Conservation (phyloP, 2,888 invertebrate genomes). For the Amphipyra tragopoginis region DNA sequence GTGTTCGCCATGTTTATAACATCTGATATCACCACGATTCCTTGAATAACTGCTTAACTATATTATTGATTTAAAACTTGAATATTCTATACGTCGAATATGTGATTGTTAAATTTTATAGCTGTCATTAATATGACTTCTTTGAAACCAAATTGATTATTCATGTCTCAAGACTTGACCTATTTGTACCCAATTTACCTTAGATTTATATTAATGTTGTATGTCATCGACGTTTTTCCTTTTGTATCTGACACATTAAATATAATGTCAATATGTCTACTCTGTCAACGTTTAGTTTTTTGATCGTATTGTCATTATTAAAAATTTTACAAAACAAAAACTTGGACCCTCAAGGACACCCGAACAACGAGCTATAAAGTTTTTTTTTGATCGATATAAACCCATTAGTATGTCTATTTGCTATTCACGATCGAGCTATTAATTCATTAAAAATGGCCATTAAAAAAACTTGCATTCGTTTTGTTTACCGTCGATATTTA, state of each 20-base stretch:
- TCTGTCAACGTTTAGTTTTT: constrained; percentile 34
- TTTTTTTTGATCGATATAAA: constrained; percentile 50
- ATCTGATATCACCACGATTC: constrained; percentile 55
- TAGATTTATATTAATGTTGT: constrained; percentile 44
- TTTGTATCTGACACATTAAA: constrained; percentile 35
- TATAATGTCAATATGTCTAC: constrained; percentile 36
- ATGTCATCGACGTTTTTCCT: constrained; percentile 43
- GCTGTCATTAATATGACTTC: constrained; percentile 54
- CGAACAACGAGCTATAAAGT: constrained; percentile 47
- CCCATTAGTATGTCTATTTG: constrained; percentile 59
- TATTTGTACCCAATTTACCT: constrained; percentile 57
- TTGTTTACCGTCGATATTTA: constrained; percentile 69
- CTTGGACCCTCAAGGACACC: constrained; percentile 44
- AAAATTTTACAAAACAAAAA: constrained; percentile 40
- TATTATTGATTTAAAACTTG: constrained; percentile 62
- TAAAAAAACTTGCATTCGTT: constrained; percentile 65
- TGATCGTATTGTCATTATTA: constrained; percentile 37
- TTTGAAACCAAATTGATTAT: constrained; percentile 58
- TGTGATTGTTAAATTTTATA: constrained; percentile 60
- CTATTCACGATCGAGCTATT: constrained; percentile 64
- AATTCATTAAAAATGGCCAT: constrained; percentile 64
- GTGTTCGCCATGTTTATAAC: constrained; percentile 57
- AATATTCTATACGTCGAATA: constrained; percentile 54
- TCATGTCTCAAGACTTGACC: constrained; percentile 51
- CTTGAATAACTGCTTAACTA: constrained; percentile 57